A percentile compares a stretch with the other conserved stretches of the same genome.
phyloP scores from a whole-genome alignment of 2,113 vertebrate species.

The Callionymus lyra region DNA sequence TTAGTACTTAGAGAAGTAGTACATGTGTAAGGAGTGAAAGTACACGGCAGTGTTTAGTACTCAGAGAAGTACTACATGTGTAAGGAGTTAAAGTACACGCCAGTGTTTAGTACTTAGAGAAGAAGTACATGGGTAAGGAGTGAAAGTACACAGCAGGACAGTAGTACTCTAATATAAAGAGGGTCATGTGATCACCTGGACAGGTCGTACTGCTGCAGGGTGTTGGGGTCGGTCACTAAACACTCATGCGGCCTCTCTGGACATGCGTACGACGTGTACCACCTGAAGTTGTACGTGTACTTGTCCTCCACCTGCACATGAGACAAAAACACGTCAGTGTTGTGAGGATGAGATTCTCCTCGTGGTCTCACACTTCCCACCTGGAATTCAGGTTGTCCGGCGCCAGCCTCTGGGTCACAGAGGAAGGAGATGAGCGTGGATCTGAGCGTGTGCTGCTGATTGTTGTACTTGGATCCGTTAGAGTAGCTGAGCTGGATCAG shows the following conservation, averaged over 20 bases:
- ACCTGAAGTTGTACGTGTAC: constrained; percentile 87
- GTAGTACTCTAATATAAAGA: too few species aligned
- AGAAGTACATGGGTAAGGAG: too few species aligned
- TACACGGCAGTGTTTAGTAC: too few species aligned
- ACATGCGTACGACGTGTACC: constrained; percentile 92
- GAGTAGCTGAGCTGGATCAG: constrained; percentile 82
- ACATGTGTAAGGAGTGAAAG: too few species aligned
- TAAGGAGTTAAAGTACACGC: too few species aligned
- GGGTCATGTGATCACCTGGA: constrained; percentile 70
- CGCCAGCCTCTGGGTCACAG: constrained; percentile 75
- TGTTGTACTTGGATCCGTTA: constrained; percentile 79
- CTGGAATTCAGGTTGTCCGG: constrained; percentile 83
- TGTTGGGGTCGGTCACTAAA: constrained; percentile 75
- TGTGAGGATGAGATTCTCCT: not conserved
- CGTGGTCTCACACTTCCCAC: too few species aligned
- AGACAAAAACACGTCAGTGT: not conserved
- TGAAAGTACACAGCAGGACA: too few species aligned
- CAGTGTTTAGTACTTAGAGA: too few species aligned
- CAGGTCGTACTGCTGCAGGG: constrained; percentile 84
- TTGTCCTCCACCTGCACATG: constrained; percentile 76
- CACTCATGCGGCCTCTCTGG: constrained; percentile 83
- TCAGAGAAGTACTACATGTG: too few species aligned
- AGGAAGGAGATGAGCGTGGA: constrained; percentile 86
- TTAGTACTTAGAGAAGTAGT: too few species aligned
- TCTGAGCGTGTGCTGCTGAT: constrained; percentile 67